Evolutionary conservation across 2,888 invertebrate species (phyloP), one percentile per base, ranked within the genome.

Genomic region (Odontocolon sp.): DNA sequence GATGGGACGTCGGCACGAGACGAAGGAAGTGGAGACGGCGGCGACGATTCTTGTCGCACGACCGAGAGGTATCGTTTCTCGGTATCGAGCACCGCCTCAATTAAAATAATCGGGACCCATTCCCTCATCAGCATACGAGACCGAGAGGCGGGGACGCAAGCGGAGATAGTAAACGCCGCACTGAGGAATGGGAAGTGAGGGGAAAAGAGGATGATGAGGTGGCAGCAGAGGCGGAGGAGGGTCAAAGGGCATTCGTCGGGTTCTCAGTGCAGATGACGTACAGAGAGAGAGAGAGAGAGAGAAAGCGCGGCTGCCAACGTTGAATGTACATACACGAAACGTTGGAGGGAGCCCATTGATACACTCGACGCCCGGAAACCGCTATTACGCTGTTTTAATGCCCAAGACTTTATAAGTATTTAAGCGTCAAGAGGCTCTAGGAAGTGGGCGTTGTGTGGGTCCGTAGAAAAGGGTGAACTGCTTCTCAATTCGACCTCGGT

Each of bases 301-400:
- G 16, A 47, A 31, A 40, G 21, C 28, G 47, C 56, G 40, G 59
- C 73, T 56, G 57, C 31, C 56, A 64, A 56, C 61, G 59, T 69
- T 72, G 64, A 45, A 66, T 57, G 50, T 69, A 69, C 61, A 52
- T 52, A 42, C 56, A 69, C 66, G 59, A 36, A 61, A 73, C 40
- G 40, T 59, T 72, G 56, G 70, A 68, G 66, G 67, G 57, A 78
- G 76, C 74, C 54, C 80, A 84, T 80, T 78, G 80, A 82, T 83
- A 81, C 80, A 80, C 82, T 83, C 81, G 72, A 78, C 69, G 81
- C 82, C 88, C 87, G 88, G 87, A 88, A 87, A 84, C 86, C 82
- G 85, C 85, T 86, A 87, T 87, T 87, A 87, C 86, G 81, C 85
- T 86, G 83, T 86, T 87, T 87, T 87, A 87, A 87, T 87, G 85